These are phyloP conservation scores for Chitala chitala DNA, from an alignment of 2,113 vertebrate genomes.

Conservation along the genomic window DNA sequence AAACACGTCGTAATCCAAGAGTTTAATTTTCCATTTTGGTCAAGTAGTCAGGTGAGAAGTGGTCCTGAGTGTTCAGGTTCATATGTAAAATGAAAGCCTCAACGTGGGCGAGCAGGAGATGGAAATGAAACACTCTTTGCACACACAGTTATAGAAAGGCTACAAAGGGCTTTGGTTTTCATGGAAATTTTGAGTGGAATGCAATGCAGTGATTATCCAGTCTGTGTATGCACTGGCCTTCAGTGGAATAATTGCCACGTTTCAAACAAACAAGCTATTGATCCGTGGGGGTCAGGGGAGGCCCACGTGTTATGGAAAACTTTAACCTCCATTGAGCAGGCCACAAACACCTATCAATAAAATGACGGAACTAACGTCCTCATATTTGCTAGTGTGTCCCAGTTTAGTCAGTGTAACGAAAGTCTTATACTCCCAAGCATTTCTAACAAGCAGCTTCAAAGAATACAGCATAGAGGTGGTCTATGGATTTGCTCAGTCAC, in stretches of 20 bases:
- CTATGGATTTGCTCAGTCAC: constrained; percentile 8
- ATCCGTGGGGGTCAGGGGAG: not conserved
- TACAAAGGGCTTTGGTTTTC: no score
- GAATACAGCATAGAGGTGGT: not conserved
- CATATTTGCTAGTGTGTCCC: not conserved
- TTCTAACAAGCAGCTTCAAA: not conserved
- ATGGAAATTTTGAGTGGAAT: not conserved
- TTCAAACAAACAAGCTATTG: not conserved
- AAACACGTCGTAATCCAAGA: constrained; percentile 55
- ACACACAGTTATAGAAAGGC: not conserved
- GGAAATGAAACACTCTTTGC: not conserved
- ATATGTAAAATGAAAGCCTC: no score
- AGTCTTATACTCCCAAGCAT: not conserved
- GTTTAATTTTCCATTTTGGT: constrained; percentile 45
- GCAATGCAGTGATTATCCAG: not conserved
- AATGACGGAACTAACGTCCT: not conserved
- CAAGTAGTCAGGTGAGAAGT: constrained; percentile 47
- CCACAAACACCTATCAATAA: not conserved
- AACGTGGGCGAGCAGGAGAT: no score
- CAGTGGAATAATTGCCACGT: not conserved
- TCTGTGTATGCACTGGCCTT: not conserved
- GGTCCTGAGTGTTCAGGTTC: no score
- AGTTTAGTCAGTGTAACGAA: not conserved
- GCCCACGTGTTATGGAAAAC: not conserved
- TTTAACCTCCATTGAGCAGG: not conserved